phyloP scores from a whole-genome alignment of 2,888 invertebrate species.

The Atethmia centrago region DNA sequence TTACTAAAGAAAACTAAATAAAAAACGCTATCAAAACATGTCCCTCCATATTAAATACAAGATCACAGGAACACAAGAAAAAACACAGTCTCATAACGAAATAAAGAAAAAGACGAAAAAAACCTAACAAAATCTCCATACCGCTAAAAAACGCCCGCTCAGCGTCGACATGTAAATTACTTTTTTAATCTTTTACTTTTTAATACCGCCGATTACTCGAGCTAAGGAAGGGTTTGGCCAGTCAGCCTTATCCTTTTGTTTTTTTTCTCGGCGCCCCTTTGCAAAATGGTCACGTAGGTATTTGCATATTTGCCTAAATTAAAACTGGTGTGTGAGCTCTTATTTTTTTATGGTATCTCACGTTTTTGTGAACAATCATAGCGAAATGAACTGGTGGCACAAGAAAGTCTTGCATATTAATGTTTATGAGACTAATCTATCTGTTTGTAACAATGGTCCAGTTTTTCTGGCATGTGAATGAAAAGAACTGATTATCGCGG shows the following conservation, averaged over 20 bases:
- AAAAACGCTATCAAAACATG: slow-evolving; percentile 42
- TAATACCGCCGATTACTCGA: slow-evolving; percentile 82
- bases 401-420: slow-evolving; percentile 83
- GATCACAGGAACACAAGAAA: slow-evolving; percentile 82
- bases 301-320: slow-evolving; percentile 89
- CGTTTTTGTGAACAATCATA: slow-evolving; percentile 85
- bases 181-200: slow-evolving; percentile 84
- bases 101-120: slow-evolving; percentile 63
- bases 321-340: slow-evolving; percentile 79
- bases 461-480: slow-evolving; percentile 74
- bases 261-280: slow-evolving; percentile 85
- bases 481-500: slow-evolving; percentile 62
- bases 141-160: slow-evolving; percentile 79
- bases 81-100: slow-evolving; percentile 85
- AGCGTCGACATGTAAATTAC: slow-evolving; percentile 85
- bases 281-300: slow-evolving; percentile 89
- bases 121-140: slow-evolving; percentile 74
- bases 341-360: slow-evolving; percentile 86
- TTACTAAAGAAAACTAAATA: not conserved
- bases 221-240: slow-evolving; percentile 86
- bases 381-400: slow-evolving; percentile 78
- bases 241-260: slow-evolving; percentile 82
- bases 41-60: slow-evolving; percentile 48
- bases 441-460: slow-evolving; percentile 67
- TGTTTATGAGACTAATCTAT: slow-evolving; percentile 73